Evolutionary conservation across 2,888 invertebrate species (phyloP), one percentile per base, ranked within the genome.

Genomic region (Netelia fuscicornis): DNA sequence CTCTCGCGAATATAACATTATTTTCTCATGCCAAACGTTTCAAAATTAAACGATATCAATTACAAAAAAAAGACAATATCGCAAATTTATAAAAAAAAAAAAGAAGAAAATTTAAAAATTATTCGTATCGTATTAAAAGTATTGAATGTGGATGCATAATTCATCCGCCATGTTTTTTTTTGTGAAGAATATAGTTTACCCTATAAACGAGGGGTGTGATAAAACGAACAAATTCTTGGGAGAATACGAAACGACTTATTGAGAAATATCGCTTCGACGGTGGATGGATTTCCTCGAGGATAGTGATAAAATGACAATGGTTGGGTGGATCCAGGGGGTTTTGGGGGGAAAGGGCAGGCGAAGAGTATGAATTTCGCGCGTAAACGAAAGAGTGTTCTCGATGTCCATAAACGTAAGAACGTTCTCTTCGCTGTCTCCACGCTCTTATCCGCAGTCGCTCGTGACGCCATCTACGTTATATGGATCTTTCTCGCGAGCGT

Each of bases 321-420:
- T 17, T 42, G 67, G 60, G 48, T 17, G 58, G 58, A 20, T 58
- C 9, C 9, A 23, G 64, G 75, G 64, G 56, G 75, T 48, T 54
- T 74, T 54, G 37, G 56, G 58, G 56, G 58, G 42, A 70, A 70
- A 71, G 56, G 70, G 54, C 6, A 6, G 6, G 37, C 37, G 8
- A 37, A 37, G 37, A 2, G 37, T 37, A 37, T 6, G 37, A 37
- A 37, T 37, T 37, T 37, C 6, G 37, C 52, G 52, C 68, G 75
- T 75, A 75, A 86, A 76, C 64, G 81, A 78, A 77, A 79, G 74
- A 81, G 81, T 65, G 74, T 70, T 79, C 52, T 71, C 70, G 79
- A 84, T 82, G 75, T 71, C 79, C 82, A 84, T 84, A 84, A 84
- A 84, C 71, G 71, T 17, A 56, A 52, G 71, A 75, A 79, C 75